Conservation (phyloP, 2,888 invertebrate genomes). For the Xanthia icteritia region DNA sequence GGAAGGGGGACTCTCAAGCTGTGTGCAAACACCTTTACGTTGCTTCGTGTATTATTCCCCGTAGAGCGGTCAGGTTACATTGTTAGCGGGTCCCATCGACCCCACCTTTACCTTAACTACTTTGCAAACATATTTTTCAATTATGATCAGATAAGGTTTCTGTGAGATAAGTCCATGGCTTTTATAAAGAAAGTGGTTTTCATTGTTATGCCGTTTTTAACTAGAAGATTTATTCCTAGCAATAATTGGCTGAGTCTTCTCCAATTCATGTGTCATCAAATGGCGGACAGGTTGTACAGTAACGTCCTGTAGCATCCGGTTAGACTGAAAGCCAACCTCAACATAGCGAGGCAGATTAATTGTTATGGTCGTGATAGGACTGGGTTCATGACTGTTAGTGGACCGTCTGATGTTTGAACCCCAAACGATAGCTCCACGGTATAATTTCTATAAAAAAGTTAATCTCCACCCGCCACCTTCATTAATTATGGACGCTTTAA, state of each 20-base stretch:
- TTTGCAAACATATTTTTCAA: constrained; percentile 26
- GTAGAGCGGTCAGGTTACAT: constrained; percentile 60
- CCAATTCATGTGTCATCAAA: background rate
- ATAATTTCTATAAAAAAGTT: constrained; percentile 28
- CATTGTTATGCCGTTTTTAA: background rate
- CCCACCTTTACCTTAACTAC: constrained; percentile 10
- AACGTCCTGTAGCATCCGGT: background rate
- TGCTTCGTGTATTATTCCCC: constrained; percentile 46
- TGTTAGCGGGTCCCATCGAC: constrained; percentile 36
- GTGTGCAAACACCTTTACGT: constrained; percentile 56
- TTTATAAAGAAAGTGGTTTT: constrained; percentile 7
- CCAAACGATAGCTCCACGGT: constrained; percentile 3
- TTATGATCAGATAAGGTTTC: background rate
- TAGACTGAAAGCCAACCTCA: no score
- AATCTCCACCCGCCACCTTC: constrained; percentile 19
- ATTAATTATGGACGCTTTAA: constrained; percentile 35
- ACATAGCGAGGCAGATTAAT: no score
- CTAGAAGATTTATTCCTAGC: background rate
- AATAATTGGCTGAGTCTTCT: background rate
- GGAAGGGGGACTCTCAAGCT: constrained; percentile 42
- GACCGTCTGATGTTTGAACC: constrained; percentile 15
- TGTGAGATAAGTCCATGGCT: background rate
- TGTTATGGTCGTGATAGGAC: background rate
- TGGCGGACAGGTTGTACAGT: background rate
- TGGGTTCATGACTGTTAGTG: background rate